Evolutionary conservation across 2,113 vertebrate species (phyloP).

Genomic region (Seriola quinqueradiata): DNA sequence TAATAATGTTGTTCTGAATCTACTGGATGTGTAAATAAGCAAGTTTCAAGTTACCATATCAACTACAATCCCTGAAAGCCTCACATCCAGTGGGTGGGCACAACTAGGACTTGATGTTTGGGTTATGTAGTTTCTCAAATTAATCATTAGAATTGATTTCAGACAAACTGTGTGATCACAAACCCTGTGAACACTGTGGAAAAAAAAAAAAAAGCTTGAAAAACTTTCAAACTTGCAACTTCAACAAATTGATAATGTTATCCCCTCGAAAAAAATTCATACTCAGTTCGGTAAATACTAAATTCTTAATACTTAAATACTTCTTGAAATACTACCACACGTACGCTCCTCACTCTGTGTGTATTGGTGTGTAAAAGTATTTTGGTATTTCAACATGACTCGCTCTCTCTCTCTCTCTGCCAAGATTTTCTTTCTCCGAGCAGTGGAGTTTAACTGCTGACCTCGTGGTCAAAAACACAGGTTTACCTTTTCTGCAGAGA

Average conservation of each 20-base stretch:
- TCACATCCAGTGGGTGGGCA: no score
- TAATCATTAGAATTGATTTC: no score
- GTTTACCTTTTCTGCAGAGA: constrained; percentile 6
- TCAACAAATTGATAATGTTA: background rate
- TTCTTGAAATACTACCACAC: background rate
- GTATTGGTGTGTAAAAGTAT: background rate
- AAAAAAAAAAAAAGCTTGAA: no score
- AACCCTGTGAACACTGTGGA: no score
- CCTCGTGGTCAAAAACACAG: constrained; percentile 20
- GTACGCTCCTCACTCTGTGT: background rate
- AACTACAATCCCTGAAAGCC: background rate
- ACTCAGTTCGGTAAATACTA: no score
- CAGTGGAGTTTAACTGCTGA: background rate
- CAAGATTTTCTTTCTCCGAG: constrained; percentile 20
- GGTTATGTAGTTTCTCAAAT: no score
- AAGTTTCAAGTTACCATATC: background rate
- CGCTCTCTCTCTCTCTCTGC: background rate
- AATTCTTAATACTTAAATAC: background rate
- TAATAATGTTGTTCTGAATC: no score
- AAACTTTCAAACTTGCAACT: no score
- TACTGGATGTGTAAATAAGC: no score
- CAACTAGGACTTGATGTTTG: no score
- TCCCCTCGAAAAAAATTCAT: background rate
- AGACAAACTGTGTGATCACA: no score
- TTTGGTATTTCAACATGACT: constrained; percentile 18